phyloP scores from a whole-genome alignment of 2,888 invertebrate genomes.

The Andrena dorsata region DNA sequence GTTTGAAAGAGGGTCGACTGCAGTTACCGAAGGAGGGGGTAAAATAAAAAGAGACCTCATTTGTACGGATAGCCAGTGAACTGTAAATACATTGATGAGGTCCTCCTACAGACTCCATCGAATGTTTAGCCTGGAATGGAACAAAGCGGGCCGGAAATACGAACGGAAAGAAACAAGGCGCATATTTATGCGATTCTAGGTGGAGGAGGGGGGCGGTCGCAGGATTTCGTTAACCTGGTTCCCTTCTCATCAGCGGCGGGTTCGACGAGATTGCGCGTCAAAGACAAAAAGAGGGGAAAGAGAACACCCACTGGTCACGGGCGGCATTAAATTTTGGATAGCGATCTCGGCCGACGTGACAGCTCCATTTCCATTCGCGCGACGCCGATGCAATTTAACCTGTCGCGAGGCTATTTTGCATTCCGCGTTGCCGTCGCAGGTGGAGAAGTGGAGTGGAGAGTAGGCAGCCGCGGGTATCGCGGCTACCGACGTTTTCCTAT shows the following conservation, averaged over 20 bases:
- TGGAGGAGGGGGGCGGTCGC: background rate
- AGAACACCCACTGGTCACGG: background rate
- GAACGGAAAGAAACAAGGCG: background rate
- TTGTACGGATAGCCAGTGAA: background rate
- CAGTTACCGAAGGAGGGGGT: background rate
- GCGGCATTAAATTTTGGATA: slow-evolving; percentile 53
- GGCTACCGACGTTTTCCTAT: slow-evolving; percentile 43
- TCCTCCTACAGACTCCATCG: background rate
- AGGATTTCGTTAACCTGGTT: slow-evolving; percentile 26
- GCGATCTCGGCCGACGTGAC: slow-evolving; percentile 34
- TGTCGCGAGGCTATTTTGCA: slow-evolving; percentile 48
- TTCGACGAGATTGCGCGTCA: background rate
- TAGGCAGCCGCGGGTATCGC: background rate
- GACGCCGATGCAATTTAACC: slow-evolving; percentile 43
- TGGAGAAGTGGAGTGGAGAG: background rate
- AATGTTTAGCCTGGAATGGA: background rate
- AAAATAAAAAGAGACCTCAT: background rate
- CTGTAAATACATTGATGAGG: background rate
- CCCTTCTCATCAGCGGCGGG: background rate
- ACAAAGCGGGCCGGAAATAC: slow-evolving; percentile 7
- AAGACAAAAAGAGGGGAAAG: slow-evolving; percentile 3
- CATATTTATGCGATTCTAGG: slow-evolving; percentile 24
- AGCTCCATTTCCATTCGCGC: slow-evolving; percentile 59
- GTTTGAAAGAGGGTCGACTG: background rate
- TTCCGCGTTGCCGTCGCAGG: slow-evolving; percentile 18